These are phyloP conservation scores for Galbula dea DNA, from an alignment of 2,113 vertebrate species.

Conservation along the genomic window DNA sequence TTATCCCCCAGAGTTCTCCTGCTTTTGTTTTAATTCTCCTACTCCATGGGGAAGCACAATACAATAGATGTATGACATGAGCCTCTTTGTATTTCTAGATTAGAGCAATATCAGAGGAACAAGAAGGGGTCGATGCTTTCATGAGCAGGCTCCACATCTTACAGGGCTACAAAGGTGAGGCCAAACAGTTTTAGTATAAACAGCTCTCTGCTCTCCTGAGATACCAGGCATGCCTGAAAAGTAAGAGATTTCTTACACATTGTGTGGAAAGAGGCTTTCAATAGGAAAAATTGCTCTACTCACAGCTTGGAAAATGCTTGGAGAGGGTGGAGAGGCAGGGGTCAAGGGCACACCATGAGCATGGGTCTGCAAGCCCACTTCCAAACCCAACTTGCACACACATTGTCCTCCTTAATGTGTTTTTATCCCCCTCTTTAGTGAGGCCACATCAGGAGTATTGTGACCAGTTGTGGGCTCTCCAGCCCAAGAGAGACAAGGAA, in stretches of 20 bases:
- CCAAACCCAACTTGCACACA: accelerated
- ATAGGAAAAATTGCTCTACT: neutral
- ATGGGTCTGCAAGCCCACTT: accelerated
- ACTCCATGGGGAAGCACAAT: accelerated
- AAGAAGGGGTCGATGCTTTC: neutral
- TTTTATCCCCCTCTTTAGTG: too few species aligned
- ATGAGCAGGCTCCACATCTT: neutral
- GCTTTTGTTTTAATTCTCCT: neutral
- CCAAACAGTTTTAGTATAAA: neutral
- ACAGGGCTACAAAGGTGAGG: neutral
- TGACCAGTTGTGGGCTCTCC: too few species aligned
- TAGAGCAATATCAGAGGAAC: neutral
- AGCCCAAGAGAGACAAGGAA: too few species aligned
- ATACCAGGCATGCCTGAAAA: neutral
- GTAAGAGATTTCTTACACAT: neutral
- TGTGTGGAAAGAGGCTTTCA: accelerated
- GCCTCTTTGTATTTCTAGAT: neutral
- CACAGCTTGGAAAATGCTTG: neutral
- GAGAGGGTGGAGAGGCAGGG: neutral
- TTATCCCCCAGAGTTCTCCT: neutral
- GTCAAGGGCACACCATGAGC: accelerated
- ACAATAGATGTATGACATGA: neutral
- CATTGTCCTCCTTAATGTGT: neutral
- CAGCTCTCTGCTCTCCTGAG: neutral
- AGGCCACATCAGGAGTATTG: too few species aligned